These are phyloP conservation scores for Euplagia quadripunctaria DNA, from an alignment of 2,888 invertebrate genomes.

Conservation along the genomic window DNA sequence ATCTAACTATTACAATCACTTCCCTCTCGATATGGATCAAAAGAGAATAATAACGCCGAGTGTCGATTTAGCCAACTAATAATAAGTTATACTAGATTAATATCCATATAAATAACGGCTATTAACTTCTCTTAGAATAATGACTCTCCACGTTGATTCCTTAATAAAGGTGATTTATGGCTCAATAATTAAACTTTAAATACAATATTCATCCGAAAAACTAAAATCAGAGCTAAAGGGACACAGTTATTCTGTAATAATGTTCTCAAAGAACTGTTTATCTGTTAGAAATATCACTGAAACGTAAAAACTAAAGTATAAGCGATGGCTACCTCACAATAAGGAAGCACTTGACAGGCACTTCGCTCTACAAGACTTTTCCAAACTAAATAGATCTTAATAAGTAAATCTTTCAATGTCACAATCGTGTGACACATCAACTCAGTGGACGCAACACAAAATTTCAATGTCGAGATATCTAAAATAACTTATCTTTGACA, in stretches of 20 bases:
- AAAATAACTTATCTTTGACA: conserved; percentile 87
- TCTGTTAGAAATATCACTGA: background rate
- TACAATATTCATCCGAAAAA: conserved; percentile 30
- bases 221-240: conserved; percentile 30
- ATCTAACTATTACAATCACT: conserved; percentile 13
- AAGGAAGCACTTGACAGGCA: background rate
- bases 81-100: conserved; percentile 61
- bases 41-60: conserved; percentile 28
- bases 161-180: conserved; percentile 59
- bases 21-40: conserved; percentile 9
- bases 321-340: background rate
- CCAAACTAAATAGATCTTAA: conserved; percentile 50
- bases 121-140: conserved; percentile 60
- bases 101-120: conserved; percentile 60
- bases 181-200: conserved; percentile 53
- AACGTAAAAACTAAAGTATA: background rate
- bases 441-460: conserved; percentile 54
- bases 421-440: conserved; percentile 35
- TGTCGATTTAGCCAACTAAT: conserved; percentile 48
- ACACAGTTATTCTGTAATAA: conserved; percentile 15
- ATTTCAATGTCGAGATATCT: conserved; percentile 83
- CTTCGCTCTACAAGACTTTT: background rate
- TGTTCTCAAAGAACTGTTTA: background rate
- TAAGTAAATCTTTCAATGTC: conserved; percentile 62
- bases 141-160: conserved; percentile 59